A percentile compares a stretch with the other conserved stretches of the same genome.
phyloP scores from a whole-genome alignment of 2,888 invertebrate species.

The Dryococelus australis region DNA sequence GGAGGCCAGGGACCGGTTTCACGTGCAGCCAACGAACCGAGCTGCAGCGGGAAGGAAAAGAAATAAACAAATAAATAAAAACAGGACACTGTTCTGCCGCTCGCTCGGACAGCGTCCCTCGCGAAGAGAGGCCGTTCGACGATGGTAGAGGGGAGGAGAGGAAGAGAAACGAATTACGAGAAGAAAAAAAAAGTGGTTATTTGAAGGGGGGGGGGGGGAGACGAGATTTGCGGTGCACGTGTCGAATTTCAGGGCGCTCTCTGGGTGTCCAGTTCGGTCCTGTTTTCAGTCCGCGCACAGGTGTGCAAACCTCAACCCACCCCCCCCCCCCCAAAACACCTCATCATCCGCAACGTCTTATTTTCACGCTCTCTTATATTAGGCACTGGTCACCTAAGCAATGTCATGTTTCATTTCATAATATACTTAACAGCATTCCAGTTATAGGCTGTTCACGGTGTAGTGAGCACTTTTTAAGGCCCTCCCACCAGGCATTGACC shows the following conservation, averaged over 20 bases:
- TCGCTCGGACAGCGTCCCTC: neutral
- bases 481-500: no score
- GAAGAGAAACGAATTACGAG: no score
- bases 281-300: neutral
- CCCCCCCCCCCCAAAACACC: neutral
- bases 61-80: constrained; percentile 3
- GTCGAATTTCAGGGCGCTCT: neutral
- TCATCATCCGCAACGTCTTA: neutral
- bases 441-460: no score
- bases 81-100: neutral
- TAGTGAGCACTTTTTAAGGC: no score
- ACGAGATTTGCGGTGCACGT: neutral
- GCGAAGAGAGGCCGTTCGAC: no score
- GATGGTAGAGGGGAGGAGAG: no score
- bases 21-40: constrained; percentile 16
- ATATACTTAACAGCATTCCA: neutral
- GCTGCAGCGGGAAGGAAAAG: neutral
- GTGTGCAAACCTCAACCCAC: neutral
- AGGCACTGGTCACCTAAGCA: neutral
- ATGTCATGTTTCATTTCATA: neutral
- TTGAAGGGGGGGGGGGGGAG: neutral
- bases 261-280: neutral
- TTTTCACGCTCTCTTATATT: no score
- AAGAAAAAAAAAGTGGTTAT: neutral
- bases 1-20: neutral